Base-by-base conservation (phyloP, 2,797 vertebrate genomes). In the Momotus momota region DNA sequence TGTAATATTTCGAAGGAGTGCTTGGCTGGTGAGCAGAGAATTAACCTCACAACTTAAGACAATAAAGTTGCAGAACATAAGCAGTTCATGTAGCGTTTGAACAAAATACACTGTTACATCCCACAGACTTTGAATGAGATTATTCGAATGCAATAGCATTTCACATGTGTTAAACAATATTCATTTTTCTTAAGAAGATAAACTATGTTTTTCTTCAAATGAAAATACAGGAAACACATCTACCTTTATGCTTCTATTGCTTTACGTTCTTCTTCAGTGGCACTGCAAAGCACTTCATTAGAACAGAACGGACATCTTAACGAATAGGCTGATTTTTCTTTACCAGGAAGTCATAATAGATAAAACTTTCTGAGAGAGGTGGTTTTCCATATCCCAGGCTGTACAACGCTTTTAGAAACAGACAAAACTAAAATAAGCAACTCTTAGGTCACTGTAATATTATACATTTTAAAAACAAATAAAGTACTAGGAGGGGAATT, bases 141-240 rank as follows among this genome's bases (percentile, higher is more conserved):
- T 80, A 43, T 85, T 58, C 35, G 86, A 81, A 88, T 17, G 16
- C 31, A 67, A 51, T 16, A 75, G 21, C 4, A 5, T 69, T 88
- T 74, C 3, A 0, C 22, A 70, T 16, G 11, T 46, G 5, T 52
- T 79, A 29, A 1, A 57, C 0, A 0, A 29, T 14, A 33, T 8
- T 64, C 2, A 43, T 54, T 84, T 93, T 83, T 66, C 51, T 81
- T 33, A 86, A 13, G 17, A 88, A 86, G 22, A 55, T 26, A 90
- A 91, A 86, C 31, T 12, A 64, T 27, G 10, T 7, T 13, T 60
- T 66, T 64, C 46, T 84, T 69, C 51, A 81, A 92, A 90, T n/a
- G 14, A 72, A 86, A 41, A 43, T n/a, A 14, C 31, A 81, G 38
- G 82, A 81, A 74, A 10, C 21, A 23, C 21, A 14, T 20, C 33